Conservation (phyloP, 2,888 invertebrate genomes). For the Drosophila pullipes region DNA sequence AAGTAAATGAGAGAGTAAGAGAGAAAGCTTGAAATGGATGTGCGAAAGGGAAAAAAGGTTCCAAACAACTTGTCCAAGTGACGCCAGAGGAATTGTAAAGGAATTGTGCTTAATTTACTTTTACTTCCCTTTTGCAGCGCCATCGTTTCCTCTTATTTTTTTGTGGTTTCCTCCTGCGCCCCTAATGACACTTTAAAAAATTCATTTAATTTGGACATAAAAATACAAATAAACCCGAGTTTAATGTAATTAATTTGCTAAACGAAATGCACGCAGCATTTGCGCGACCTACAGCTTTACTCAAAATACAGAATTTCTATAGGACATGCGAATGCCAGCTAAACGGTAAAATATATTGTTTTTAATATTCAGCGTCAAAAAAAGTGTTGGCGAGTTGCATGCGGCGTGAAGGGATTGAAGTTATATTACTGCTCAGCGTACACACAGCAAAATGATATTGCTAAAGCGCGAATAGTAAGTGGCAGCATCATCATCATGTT, state of each 20-base stretch:
- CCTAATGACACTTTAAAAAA: conserved; percentile 72
- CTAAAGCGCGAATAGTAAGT: conserved; percentile 73
- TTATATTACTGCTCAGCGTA: conserved; percentile 19
- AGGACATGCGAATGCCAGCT: background rate
- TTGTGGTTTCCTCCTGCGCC: conserved; percentile 32
- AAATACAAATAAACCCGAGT: conserved; percentile 52
- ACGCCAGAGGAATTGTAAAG: conserved; percentile 70
- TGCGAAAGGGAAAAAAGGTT: conserved; percentile 20
- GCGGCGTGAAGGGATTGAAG: background rate
- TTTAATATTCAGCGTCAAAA: conserved; percentile 21
- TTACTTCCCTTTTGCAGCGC: conserved; percentile 42
- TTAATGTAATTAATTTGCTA: conserved; percentile 57
- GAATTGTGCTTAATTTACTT: conserved; percentile 75
- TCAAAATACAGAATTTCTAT: background rate
- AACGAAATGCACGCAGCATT: conserved; percentile 37
- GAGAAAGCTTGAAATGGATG: conserved; percentile 7
- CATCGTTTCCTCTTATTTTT: conserved; percentile 14
- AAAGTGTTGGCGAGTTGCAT: background rate
- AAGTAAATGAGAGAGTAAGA: conserved; percentile 1
- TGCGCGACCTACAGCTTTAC: background rate
- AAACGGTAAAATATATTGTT: conserved; percentile 59
- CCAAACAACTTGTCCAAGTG: conserved; percentile 55
- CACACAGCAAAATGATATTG: conserved; percentile 48
- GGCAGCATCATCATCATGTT: conserved; percentile 60
- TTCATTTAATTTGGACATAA: conserved; percentile 43